Conservation (phyloP, 2,888 invertebrate species). For the Protophormia terraenovae region DNA sequence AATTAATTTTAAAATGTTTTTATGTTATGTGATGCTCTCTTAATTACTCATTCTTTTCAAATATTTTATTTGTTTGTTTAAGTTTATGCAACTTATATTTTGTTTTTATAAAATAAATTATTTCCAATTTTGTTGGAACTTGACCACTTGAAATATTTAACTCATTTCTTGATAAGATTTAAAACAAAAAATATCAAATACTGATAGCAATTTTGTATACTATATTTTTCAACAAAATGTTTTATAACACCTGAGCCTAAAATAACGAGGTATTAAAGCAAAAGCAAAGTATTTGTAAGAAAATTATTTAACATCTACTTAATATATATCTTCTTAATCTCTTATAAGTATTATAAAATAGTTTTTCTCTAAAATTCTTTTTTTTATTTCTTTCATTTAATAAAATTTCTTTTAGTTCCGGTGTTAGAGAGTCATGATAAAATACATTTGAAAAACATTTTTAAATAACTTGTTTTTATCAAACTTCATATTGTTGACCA, state of each 20-base stretch:
- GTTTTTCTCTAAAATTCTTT: too few species aligned
- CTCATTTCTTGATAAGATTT: conserved; percentile 47
- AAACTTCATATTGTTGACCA: too few species aligned
- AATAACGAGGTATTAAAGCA: neutral
- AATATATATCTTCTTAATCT: too few species aligned
- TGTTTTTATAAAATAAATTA: neutral
- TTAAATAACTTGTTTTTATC: too few species aligned
- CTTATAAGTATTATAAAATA: too few species aligned
- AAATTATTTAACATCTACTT: too few species aligned
- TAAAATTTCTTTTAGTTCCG: neutral
- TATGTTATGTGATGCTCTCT: too few species aligned
- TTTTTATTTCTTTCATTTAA: too few species aligned
- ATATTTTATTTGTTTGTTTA: neutral
- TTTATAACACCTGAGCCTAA: neutral
- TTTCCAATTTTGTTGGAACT: conserved; percentile 31
- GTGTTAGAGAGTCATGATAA: neutral
- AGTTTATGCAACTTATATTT: neutral
- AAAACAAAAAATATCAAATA: conserved; percentile 5
- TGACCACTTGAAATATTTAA: neutral
- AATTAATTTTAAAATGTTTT: too few species aligned
- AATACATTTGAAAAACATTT: too few species aligned
- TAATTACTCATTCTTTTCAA: neutral
- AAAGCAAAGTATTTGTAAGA: neutral
- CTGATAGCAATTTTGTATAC: conserved; percentile 23
- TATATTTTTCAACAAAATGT: neutral